phyloP scores from a whole-genome alignment of 1,140 invertebrate genomes.

The Lamellibrachia luymesi region DNA sequence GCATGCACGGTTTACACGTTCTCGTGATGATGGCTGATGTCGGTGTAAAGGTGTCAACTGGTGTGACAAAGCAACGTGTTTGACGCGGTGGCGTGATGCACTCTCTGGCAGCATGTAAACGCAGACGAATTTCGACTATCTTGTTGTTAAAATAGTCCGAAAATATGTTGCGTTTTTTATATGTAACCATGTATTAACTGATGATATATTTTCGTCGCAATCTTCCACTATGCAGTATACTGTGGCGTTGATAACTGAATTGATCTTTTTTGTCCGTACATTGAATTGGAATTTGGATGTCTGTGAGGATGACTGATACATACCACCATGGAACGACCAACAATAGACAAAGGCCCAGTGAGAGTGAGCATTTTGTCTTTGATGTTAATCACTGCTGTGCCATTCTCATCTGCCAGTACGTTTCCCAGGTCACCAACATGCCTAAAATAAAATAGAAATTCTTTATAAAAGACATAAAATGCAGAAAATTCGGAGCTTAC shows the following conservation, averaged over 20 bases:
- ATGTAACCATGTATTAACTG: too few species aligned
- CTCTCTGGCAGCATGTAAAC: too few species aligned
- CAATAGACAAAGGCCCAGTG: constrained; percentile 24
- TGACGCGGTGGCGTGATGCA: background rate
- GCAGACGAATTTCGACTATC: too few species aligned
- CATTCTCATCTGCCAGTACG: constrained; percentile 22
- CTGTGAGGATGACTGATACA: background rate
- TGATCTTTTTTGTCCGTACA: background rate
- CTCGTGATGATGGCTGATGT: too few species aligned
- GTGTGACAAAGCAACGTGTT: too few species aligned
- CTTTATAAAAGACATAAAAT: background rate
- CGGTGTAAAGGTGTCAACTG: too few species aligned
- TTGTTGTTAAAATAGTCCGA: too few species aligned
- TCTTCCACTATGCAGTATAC: too few species aligned
- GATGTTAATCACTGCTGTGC: constrained; percentile 24
- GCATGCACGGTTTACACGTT: too few species aligned
- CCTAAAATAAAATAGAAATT: constrained; percentile 26
- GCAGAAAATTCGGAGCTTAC: background rate
- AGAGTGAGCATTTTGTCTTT: constrained; percentile 24
- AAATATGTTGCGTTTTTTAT: too few species aligned
- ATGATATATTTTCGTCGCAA: too few species aligned
- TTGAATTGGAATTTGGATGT: background rate
- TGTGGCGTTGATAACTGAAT: too few species aligned
- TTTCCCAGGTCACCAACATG: constrained; percentile 33
- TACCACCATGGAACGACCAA: constrained; percentile 31